Evolutionary conservation across 2,113 vertebrate genomes (phyloP).

Genomic region (Euleptes europaea): DNA sequence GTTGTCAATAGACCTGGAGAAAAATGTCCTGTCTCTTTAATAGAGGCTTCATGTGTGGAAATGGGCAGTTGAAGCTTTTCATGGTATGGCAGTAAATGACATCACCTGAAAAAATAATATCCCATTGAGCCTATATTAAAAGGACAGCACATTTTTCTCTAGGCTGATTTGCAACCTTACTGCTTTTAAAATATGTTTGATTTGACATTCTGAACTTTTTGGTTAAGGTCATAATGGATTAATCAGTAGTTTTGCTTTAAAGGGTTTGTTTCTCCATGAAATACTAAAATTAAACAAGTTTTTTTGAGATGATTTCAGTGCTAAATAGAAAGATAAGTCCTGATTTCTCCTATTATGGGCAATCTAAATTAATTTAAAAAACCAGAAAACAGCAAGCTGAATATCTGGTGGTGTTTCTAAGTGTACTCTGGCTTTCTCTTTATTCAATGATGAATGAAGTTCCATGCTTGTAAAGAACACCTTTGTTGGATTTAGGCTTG

Average conservation of each 20-base stretch:
- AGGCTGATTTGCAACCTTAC: background rate
- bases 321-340: background rate
- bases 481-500: no score
- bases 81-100: no score
- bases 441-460: background rate
- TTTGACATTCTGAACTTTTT: background rate
- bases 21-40: no score
- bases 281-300: background rate
- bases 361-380: background rate
- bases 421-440: background rate
- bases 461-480: background rate
- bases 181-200: background rate
- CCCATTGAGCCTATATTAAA: no score
- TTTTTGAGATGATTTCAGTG: background rate
- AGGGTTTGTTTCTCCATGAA: background rate
- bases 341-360: background rate
- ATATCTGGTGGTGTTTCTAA: background rate
- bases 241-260: background rate
- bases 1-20: no score
- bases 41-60: no score
- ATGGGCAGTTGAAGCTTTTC: no score
- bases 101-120: no score
- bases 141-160: no score
- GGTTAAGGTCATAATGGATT: background rate
- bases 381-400: no score